Base-by-base conservation (phyloP, 2,888 invertebrate species). In the Linnaemya vulpina region DNA sequence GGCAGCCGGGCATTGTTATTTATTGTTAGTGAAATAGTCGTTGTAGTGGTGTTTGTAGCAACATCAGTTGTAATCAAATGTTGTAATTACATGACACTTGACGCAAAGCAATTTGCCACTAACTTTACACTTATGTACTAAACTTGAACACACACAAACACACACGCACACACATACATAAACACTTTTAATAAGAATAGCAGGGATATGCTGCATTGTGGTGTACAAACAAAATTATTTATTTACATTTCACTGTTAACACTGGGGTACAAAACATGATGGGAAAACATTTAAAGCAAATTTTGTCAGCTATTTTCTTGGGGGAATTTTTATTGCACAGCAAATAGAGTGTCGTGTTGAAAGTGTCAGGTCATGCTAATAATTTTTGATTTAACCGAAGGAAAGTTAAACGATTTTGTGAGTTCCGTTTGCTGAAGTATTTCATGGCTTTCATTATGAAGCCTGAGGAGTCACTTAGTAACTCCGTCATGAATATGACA, bases 31-130 rank as follows among this genome's bases (percentile, higher is more conserved):
- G 7, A 51, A 53, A 38, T 20, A 65, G 30, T 17, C 20, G 25
- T 49, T 58, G 22, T 51, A 58, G 17, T 58, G 38, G 49, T 30
- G 46, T 51, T 68, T 63, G 53, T 65, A 74, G 80, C 75, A 67
- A 62, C 68, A 70, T 77, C 75, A 67, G 60, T 78, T 81, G 87
- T 84, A 86, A 86, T 88, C 87, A 87, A 87, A 87, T 87, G 87
- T 87, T 90, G 90, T 91, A 91, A 90, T 90, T 91, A 91, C 91
- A 91, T 88, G 90, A 90, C 91, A 90, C 90, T 90, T 91, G 90
- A 90, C 91, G 91, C 91, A 89, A 89, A 91, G 90, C 91, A 91
- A 90, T 91, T 91, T 91, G 90, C 90, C 89, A 85, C 85, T 78
- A 77, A 85, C 84, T 81, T 81, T 75, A 83, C 83, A 79, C 83